Evolutionary conservation across 2,113 vertebrate species (phyloP), one percentile per base, ranked within the genome.

Genomic region (Bolborhynchus lineola): DNA sequence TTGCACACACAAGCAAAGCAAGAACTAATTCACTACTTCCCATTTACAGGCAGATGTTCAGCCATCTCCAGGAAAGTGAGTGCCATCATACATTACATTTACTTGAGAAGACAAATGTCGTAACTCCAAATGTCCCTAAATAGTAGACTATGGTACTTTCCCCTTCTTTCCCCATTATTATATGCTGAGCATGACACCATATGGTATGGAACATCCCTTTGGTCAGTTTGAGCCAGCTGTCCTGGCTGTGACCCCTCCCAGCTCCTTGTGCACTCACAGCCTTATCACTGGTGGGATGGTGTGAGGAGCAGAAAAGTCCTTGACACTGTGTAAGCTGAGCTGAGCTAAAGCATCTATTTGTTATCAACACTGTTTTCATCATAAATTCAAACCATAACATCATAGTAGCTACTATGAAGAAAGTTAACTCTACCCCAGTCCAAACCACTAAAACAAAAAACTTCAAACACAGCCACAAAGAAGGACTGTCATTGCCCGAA

Each of bases 221-320:
- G 33, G 28, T 35, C 57, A 59, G 5, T 9, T n/a, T 13, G 16
- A 5, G 24, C 31, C 78, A 59, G 57, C 24, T 71, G 37, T 59
- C 16, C 11, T 6, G 2, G 8, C 7, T 71, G 35, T n/a, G 15
- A 33, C 41, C 6, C 24, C 20, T 52, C 28, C 16, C 35, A 64
- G 0, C 11, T 19, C 3, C 72, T 63, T 35, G 57, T 63, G 35
- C 41, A 35, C 13, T 6, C 37, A 14, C 29, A 59, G 53, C 24
- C 24, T 53, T 0, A 19, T 64, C 0, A 0, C 28, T 50, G 20
- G 47, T 9, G 9, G 7, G 28, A 13, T 13, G 12, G 5, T 0
- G 1, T 16, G 33, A 65, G 23, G 18, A 70, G 29, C 21, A 28
- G 44, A 77, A 46, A 71, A 69, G 1, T 1, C 33, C 13, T 46